Evolutionary conservation across 2,113 vertebrate species (phyloP).

Genomic region (Monarcha castaneiventris): DNA sequence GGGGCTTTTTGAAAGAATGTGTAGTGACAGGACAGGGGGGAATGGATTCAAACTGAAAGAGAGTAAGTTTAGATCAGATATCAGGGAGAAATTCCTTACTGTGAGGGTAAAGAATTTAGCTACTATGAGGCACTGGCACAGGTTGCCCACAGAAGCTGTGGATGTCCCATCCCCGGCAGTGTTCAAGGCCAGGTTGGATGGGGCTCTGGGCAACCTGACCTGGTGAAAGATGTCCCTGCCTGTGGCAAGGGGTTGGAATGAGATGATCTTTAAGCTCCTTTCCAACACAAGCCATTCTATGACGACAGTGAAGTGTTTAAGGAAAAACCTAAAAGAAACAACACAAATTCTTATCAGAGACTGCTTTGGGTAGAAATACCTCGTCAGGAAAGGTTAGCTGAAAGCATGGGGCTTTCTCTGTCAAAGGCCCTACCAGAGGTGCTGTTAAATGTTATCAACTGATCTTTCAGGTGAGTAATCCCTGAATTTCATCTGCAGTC

Average conservation of each 20-base stretch:
- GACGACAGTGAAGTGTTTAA: not conserved
- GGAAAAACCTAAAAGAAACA: not conserved
- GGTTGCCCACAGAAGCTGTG: not conserved
- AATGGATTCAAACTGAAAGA: not conserved
- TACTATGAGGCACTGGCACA: not conserved
- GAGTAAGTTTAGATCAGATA: not conserved
- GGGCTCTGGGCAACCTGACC: not conserved
- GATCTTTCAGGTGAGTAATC: not conserved
- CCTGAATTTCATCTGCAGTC: not conserved
- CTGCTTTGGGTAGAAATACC: not conserved
- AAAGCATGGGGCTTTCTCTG: not conserved
- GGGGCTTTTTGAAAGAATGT: not conserved
- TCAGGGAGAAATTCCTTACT: not conserved
- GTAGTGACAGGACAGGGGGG: not conserved
- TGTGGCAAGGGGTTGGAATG: accelerated
- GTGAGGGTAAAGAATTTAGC: not conserved
- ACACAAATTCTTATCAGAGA: not conserved
- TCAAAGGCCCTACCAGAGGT: not conserved
- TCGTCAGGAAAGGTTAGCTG: not conserved
- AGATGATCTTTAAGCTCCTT: not conserved
- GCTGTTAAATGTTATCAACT: not conserved
- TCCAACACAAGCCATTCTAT: not conserved
- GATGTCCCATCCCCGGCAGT: not conserved
- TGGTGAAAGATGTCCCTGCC: not conserved
- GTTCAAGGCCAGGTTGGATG: not conserved